Evolutionary conservation across 2,113 vertebrate species (phyloP).

Genomic region (Oceanodroma tethys): DNA sequence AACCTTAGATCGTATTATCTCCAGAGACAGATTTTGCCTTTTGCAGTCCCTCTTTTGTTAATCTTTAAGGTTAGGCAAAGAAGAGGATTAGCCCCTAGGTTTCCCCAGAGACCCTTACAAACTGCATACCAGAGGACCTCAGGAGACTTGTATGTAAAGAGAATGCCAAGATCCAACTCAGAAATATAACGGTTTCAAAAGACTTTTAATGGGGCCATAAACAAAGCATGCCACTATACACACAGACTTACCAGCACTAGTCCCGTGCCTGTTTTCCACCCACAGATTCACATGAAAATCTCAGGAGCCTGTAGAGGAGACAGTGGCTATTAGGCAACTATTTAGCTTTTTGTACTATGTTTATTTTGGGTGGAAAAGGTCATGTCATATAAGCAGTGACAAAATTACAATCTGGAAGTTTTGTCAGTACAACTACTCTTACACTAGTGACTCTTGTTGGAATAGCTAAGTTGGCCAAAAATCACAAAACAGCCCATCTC

Average conservation of each 20-base stretch:
- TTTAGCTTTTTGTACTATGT: not conserved
- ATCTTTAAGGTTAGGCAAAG: not conserved
- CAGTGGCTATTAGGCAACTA: slow-evolving; percentile 28
- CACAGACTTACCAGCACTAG: not conserved
- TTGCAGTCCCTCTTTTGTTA: not conserved
- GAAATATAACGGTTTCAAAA: not conserved
- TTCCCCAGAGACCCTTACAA: not conserved
- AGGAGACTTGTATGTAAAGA: not conserved
- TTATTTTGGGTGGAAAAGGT: slow-evolving; percentile 37
- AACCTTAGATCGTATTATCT: not conserved
- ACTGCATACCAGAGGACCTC: not conserved
- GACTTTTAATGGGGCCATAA: not conserved
- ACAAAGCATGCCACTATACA: not conserved
- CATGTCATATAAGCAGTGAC: slow-evolving; percentile 30
- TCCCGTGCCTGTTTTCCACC: not conserved
- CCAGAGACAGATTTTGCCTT: not conserved
- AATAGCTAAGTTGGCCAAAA: not conserved
- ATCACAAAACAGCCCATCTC: not conserved
- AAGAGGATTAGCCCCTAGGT: not conserved
- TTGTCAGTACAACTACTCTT: slow-evolving; percentile 12
- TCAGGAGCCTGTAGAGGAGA: slow-evolving; percentile 17
- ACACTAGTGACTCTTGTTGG: not conserved
- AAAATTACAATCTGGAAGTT: slow-evolving; percentile 35
- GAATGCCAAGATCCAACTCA: not conserved
- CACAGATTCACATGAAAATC: slow-evolving; percentile 21